These are phyloP conservation scores for Patella pellucida DNA, from an alignment of 2,888 invertebrate species.

Conservation along the genomic window DNA sequence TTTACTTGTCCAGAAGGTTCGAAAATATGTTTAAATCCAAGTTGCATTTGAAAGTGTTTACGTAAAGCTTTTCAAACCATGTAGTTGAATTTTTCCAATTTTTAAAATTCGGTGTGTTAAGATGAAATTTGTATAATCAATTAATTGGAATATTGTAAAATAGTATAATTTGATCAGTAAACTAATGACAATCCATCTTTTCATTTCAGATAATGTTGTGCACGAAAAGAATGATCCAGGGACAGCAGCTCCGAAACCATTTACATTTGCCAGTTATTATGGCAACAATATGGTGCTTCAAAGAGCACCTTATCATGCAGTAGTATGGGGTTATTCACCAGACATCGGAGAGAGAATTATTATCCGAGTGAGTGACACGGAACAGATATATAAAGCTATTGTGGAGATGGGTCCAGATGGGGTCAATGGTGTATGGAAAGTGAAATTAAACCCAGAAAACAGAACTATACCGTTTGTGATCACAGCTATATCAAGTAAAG, in stretches of 20 bases:
- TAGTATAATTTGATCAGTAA: too few species aligned
- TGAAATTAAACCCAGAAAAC: slow-evolving; percentile 23
- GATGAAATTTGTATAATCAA: too few species aligned
- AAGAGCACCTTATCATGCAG: background rate
- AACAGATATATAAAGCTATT: background rate
- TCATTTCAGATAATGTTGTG: background rate
- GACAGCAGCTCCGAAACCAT: background rate
- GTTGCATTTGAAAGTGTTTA: too few species aligned
- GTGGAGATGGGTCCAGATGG: background rate
- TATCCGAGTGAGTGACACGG: background rate
- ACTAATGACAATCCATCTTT: background rate
- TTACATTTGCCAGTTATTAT: slow-evolving; percentile 3
- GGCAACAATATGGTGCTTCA: background rate
- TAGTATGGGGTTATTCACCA: slow-evolving; percentile 1
- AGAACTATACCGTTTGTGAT: slow-evolving; percentile 44
- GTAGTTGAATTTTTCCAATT: too few species aligned
- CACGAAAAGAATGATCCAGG: background rate
- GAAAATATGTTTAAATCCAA: too few species aligned
- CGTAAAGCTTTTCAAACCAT: too few species aligned
- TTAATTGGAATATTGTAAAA: too few species aligned
- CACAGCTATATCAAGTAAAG: slow-evolving; percentile 34
- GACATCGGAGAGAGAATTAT: background rate
- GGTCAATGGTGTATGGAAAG: slow-evolving; percentile 2
- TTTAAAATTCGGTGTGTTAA: too few species aligned
- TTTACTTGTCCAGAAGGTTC: too few species aligned